A percentile compares a stretch with the other conserved stretches of the same genome.
Evolutionary conservation across 2,888 invertebrate species (phyloP).

Genomic region (Tryphoninae sp.): DNA sequence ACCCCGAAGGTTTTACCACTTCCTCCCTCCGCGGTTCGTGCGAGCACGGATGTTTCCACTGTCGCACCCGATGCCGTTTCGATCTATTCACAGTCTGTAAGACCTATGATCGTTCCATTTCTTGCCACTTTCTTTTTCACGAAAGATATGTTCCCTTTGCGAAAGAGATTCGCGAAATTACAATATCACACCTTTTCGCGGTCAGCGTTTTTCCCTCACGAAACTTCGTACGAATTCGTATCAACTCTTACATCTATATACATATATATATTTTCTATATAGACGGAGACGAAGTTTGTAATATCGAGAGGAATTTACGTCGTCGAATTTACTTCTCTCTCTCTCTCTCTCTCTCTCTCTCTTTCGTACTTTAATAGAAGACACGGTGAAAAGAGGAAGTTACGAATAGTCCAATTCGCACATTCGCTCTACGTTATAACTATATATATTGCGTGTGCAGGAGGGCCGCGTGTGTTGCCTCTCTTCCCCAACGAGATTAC

Average conservation of each 20-base stretch:
- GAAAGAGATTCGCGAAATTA: constrained; percentile 40
- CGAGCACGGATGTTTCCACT: constrained; percentile 44
- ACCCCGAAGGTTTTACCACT: constrained; percentile 38
- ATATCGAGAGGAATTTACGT: constrained; percentile 52
- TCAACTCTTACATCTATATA: background rate
- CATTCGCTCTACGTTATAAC: constrained; percentile 41
- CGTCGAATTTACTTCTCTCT: constrained; percentile 28
- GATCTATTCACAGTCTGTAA: constrained; percentile 18
- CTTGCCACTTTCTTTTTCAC: constrained; percentile 18
- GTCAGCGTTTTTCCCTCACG: constrained; percentile 49
- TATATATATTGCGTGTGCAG: background rate
- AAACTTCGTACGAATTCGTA: constrained; percentile 16
- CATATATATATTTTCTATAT: background rate
- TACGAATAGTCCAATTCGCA: constrained; percentile 52
- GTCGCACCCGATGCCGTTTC: background rate
- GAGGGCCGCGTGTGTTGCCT: constrained; percentile 14
- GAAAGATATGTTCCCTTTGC: constrained; percentile 24
- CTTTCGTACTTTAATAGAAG: background rate
- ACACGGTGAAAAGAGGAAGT: constrained; percentile 28
- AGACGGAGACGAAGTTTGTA: constrained; percentile 12
- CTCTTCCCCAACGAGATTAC: constrained; percentile 52
- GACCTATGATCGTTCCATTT: constrained; percentile 11
- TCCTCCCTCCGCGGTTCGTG: constrained; percentile 53
- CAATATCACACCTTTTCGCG: constrained; percentile 49
- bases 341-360: background rate